Evolutionary conservation across 2,797 vertebrate species (phyloP), one percentile per base, ranked within the genome.

Genomic region (Melanotaenia trifasciata): DNA sequence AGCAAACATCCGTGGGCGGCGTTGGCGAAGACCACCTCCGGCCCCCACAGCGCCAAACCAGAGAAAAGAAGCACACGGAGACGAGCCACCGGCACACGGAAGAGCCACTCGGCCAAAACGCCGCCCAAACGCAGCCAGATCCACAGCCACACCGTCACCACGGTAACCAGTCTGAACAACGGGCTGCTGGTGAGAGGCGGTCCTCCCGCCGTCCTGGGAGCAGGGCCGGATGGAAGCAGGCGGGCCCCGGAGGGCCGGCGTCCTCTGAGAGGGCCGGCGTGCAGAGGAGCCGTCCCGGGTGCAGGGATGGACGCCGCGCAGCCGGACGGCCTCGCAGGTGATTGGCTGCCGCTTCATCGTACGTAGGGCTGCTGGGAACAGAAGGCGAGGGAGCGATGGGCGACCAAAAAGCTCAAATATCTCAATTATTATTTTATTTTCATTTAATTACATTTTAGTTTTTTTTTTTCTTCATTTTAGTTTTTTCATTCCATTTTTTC

Each of bases 1-100:
- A 85, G 3, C 47, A 75, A 87, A 56, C 84, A 87, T 50, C 93
- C 88, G 33, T 14, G 26, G 26, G 26, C n/a, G n/a, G n/a, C 56
- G 2, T n/a, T 36, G 11, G 33, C 40, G 65, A 81, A 84, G 16
- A 90, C 30, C 38, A 56, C 74, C 75, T 1, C 88, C 83, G 53
- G 67, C 79, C 45, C 60, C 3, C 18, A 72, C 0, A 0, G 68
- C 72, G 72, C 86, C 79, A 75, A 70, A 78, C 10, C 12, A 8
- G 70, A 81, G 30, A 69, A 1, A 0, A 86, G 68, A 80, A 81
- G 72, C 73, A 72, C 76, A 62, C 20, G 47, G 14, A 64, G 47
- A 60, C 68, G 60, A 70, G 26, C 20, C 0, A 12, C 50, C 9
- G 18, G 43, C 8, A 5, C 58, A 3, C 69, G 54, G 16, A 79